Evolutionary conservation across 1,140 invertebrate species (phyloP), one percentile per base, ranked within the genome.

Genomic region (Oreohelix idahoensis): DNA sequence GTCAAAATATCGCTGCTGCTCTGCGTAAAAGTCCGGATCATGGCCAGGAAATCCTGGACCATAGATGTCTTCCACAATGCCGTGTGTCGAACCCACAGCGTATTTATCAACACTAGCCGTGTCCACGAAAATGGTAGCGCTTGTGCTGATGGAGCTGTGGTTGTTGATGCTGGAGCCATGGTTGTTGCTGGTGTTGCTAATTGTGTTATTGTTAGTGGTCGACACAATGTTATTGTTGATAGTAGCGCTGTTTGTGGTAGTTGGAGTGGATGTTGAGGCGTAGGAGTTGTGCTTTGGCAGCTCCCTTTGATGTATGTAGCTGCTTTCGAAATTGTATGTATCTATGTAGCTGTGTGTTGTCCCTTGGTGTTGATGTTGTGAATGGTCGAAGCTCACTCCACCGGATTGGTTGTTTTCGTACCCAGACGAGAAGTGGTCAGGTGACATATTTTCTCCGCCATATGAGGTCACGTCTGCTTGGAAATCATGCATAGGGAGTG

Each of bases 321-420:
- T 86, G 38, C 88, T 89, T 79, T 91, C 90, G 63, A 90, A 91
- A 71, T 85, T 83, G 81, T 86, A 86, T 2, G 83, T 84, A 58
- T 85, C 85, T 10, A 88, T 83, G 66, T 87, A 89, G 29, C 85
- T 29, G 32, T 84, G 83, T 0, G 39, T 35, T 39, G 53, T 49
- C 17, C 32, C 53, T 15, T 49, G 69, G 1, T 49, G 70, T n/a
- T 83, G 36, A 20, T 81, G 45, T 36, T 69, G 58, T 66, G 63
- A 49, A 73, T 84, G 73, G 42, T 84, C 74, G 81, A 85, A 71
- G 77, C 70, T 78, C 84, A 86, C 38, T 49, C 69, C 45, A n/a
- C 82, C 77, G 17, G 78, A 66, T 45, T 81, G 45, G 66, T 66
- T 63, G 77, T 75, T 76, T 70, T 84, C 84, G 53, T 84, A 87